Evolutionary conservation across 2,888 invertebrate genomes (phyloP), one percentile per base, ranked within the genome.

Genomic region (Odontocolon sp.): DNA sequence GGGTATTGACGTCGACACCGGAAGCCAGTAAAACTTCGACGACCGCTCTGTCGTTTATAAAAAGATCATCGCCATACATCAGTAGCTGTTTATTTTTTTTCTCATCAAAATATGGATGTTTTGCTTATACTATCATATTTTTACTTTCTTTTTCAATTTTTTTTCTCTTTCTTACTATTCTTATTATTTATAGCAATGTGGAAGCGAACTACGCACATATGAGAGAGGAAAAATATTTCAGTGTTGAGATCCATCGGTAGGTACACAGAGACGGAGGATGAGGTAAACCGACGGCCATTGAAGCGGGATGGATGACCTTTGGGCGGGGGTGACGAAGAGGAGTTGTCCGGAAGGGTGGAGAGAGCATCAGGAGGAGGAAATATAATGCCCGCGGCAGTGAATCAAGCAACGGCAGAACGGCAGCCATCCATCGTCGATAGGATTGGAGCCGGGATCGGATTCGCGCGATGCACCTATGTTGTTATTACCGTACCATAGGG

Each of bases 1-100:
- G 92, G 31, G 96, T 93, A 91, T 98, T 98, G 3, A 98, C 96
- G 89, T 96, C 95, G 84, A 98, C 95, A 0, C 98, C 98, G 14
- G 96, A 95, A 8, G 94, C 93, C 57, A 98, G 92, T 1, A 98
- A 92, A 0, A 95, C 94, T 84, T 95, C 94, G 31, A 98, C 98
- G 38, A 98, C 96, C 64, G 94, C 94, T 90, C 95, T 96, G 91
- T 61, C 9, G 54, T 57, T 47, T 64, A n/a, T 36, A 70, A 8
- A 11, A 70, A 52, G 9, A 54, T 36, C n/a, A n/a, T n/a, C n/a
- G n/a, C n/a, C n/a, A n/a, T n/a, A n/a, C n/a, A n/a, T n/a, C n/a
- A n/a, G n/a, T n/a, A n/a, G n/a, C n/a, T n/a, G n/a, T n/a, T n/a
- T n/a, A n/a, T n/a, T n/a, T n/a, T n/a, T n/a, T n/a, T n/a, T n/a